phyloP scores from a whole-genome alignment of 2,797 vertebrate species.

The Acanthopagrus latus region DNA sequence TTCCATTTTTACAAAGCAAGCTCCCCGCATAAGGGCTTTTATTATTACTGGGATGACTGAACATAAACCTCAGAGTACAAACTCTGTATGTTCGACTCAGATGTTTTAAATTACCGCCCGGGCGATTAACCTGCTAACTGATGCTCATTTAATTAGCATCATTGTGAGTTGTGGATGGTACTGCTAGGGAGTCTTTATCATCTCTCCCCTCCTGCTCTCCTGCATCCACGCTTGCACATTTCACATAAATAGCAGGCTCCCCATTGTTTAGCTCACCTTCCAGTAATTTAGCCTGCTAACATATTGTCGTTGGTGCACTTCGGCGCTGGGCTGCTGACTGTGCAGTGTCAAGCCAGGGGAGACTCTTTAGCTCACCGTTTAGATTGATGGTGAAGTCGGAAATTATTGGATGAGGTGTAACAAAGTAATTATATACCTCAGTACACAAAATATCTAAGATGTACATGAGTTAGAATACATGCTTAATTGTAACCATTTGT shows the following conservation, averaged over 20 bases:
- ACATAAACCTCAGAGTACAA: constrained; percentile 7
- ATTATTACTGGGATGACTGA: constrained; percentile 9
- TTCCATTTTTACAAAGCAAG: constrained; percentile 6
- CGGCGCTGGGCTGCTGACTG: constrained; percentile 59
- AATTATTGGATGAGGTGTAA: constrained; percentile 35
- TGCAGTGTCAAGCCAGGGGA: constrained; percentile 35
- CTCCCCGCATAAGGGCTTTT: not conserved
- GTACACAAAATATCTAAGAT: not conserved
- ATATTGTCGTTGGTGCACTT: constrained; percentile 59
- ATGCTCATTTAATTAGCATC: constrained; percentile 43
- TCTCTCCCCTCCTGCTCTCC: constrained; percentile 8
- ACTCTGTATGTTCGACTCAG: not conserved
- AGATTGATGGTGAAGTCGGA: constrained; percentile 55
- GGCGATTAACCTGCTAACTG: constrained; percentile 34
- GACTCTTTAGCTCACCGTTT: constrained; percentile 12
- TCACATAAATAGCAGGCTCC: constrained; percentile 24
- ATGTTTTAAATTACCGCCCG: constrained; percentile 26
- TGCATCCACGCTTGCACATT: constrained; percentile 20
- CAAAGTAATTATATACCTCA: constrained; percentile 26
- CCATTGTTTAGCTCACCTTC: constrained; percentile 38
- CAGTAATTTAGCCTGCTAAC: constrained; percentile 55
- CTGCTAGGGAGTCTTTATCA: constrained; percentile 16
- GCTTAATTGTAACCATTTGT: not conserved
- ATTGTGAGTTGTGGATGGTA: constrained; percentile 15
- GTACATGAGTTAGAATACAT: not conserved